Conservation (phyloP, 2,113 vertebrate species). For the Crocuta crocuta region DNA sequence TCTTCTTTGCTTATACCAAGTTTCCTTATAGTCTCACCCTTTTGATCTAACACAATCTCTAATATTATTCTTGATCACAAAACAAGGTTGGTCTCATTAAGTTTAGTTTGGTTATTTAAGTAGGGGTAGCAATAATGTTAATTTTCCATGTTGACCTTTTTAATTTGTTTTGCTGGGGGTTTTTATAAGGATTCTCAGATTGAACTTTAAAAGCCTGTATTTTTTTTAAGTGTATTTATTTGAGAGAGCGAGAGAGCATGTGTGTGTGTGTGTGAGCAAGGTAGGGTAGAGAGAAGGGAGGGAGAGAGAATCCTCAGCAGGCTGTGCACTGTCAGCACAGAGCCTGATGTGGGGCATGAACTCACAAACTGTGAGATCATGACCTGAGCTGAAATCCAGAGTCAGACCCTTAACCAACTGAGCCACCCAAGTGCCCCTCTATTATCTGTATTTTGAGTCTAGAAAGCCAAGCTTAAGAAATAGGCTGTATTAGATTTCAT, state of each 20-base stretch:
- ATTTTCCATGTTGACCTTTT: conserved; percentile 1
- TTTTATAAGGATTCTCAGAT: conserved; percentile 35
- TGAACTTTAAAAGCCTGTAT: neutral
- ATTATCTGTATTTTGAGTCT: neutral
- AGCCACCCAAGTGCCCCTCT: neutral
- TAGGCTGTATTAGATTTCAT: neutral
- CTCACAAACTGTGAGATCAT: too few species aligned
- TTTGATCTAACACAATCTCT: conserved; percentile 20
- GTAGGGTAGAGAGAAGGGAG: too few species aligned
- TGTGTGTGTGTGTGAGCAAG: too few species aligned
- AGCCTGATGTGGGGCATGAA: too few species aligned
- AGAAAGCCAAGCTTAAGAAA: conserved; percentile 36
- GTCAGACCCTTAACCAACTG: too few species aligned
- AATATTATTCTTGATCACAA: neutral
- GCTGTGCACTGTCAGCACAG: too few species aligned
- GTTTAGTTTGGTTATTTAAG: conserved; percentile 7
- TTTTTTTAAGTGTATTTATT: too few species aligned
- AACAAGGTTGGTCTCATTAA: neutral
- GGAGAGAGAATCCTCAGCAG: too few species aligned
- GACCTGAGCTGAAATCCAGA: too few species aligned
- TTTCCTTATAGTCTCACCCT: neutral
- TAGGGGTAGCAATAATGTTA: neutral
- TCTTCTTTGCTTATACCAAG: neutral
- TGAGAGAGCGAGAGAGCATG: too few species aligned
- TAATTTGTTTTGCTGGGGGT: conserved; percentile 35